Evolutionary conservation across 2,113 vertebrate species (phyloP).

Genomic region (Hucho hucho): DNA sequence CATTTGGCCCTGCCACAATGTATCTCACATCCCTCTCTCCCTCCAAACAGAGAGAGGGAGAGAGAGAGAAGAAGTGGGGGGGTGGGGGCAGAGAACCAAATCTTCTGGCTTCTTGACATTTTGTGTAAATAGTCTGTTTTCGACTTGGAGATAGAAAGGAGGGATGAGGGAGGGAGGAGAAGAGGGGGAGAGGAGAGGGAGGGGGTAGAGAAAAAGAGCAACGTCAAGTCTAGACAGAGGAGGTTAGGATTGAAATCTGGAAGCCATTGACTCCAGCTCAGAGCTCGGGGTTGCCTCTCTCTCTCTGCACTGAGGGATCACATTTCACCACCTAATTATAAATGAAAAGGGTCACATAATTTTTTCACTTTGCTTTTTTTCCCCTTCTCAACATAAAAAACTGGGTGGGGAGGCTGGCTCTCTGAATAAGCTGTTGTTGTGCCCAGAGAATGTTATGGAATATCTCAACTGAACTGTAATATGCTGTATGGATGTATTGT

Average conservation of each 20-base stretch:
- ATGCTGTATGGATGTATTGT: neutral
- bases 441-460: neutral
- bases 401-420: slow-evolving; percentile 14
- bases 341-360: slow-evolving; percentile 68
- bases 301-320: slow-evolving; percentile 71
- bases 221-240: slow-evolving; percentile 89
- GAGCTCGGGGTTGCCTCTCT: slow-evolving; percentile 76
- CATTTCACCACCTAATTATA: slow-evolving; percentile 88
- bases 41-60: slow-evolving; percentile 69
- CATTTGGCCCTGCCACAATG: slow-evolving; percentile 61
- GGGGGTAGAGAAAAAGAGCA: slow-evolving; percentile 65
- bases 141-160: slow-evolving; percentile 64
- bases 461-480: neutral
- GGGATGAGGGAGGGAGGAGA: neutral
- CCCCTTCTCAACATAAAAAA: slow-evolving; percentile 8
- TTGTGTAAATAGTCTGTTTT: slow-evolving; percentile 64
- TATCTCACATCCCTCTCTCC: slow-evolving; percentile 45
- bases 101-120: slow-evolving; percentile 81
- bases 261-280: slow-evolving; percentile 80
- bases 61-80: slow-evolving; percentile 44
- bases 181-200: neutral
- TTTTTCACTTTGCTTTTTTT: slow-evolving; percentile 22
- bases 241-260: slow-evolving; percentile 87
- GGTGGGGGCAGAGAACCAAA: slow-evolving; percentile 48
- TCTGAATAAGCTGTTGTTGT: slow-evolving; percentile 25